Conservation (phyloP, 1,140 invertebrate genomes). For the Heliconius melpomene region DNA sequence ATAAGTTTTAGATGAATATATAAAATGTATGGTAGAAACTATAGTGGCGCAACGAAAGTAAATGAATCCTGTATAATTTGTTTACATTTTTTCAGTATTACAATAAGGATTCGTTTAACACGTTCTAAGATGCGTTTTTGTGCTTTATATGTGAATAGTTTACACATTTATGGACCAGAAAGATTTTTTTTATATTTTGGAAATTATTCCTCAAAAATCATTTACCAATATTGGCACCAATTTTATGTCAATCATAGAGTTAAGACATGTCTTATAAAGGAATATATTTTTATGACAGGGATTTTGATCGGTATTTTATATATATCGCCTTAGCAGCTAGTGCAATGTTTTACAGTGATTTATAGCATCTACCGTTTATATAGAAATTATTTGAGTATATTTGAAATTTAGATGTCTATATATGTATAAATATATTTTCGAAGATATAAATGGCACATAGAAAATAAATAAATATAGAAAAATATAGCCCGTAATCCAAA, state of each 20-base stretch:
- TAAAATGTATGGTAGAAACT: neutral
- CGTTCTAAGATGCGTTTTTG: neutral
- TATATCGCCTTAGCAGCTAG: slow-evolving; percentile 73
- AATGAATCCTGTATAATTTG: slow-evolving; percentile 1
- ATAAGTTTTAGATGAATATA: slow-evolving; percentile 14
- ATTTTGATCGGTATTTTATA: slow-evolving; percentile 59
- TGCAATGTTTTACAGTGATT: slow-evolving; percentile 58
- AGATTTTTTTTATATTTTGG: slow-evolving; percentile 43
- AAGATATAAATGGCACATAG: slow-evolving; percentile 49
- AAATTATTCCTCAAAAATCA: slow-evolving; percentile 37
- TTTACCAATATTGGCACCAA: slow-evolving; percentile 58
- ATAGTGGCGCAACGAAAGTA: neutral
- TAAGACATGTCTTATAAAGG: slow-evolving; percentile 52
- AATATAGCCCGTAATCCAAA: slow-evolving; percentile 38
- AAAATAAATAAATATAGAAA: slow-evolving; percentile 43
- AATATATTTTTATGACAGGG: slow-evolving; percentile 65
- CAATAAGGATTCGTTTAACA: slow-evolving; percentile 1
- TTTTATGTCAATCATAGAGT: slow-evolving; percentile 56
- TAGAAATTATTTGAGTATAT: slow-evolving; percentile 51
- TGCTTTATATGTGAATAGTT: neutral
- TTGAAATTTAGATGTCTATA: slow-evolving; percentile 42
- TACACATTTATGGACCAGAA: slow-evolving; percentile 32
- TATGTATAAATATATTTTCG: slow-evolving; percentile 35
- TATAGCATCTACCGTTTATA: slow-evolving; percentile 50
- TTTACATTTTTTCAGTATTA: slow-evolving; percentile 9